Evolutionary conservation across 2,113 vertebrate genomes (phyloP), one percentile per base, ranked within the genome.

Genomic region (Silurus asotus): DNA sequence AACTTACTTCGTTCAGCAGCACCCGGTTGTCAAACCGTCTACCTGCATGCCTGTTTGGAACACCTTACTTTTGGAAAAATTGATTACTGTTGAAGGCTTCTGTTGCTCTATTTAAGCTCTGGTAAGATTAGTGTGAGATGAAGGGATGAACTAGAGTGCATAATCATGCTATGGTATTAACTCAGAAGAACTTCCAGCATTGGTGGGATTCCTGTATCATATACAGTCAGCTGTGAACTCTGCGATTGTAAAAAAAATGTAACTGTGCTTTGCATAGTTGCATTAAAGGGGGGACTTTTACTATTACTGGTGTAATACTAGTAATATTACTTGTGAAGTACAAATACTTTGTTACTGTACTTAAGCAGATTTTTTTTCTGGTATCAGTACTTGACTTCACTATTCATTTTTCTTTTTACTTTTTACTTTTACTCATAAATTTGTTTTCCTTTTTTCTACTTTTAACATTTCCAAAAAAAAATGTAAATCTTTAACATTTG

Each of bases 121-220:
- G 7, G 19, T 85, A 37, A 82, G 70, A 56, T 86, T 23, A 65
- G n/a, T 67, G 59, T 49, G 28, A 84, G 75, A 81, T 45, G 9
- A 11, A 61, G 23, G 80, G 28, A 51, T 2, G 11, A 58, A 62
- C 45, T 11, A 4, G 55, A 55, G 58, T 23, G 20, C 58, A 56
- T 78, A 67, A 85, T 55, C 67, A 55, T 8, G 5, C 74, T 49
- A 56, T 8, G 74, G 17, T 59, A 62, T 62, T 61, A 59, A 74
- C 8, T 1, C 48, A 17, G 15, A 17, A n/a, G 37, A 67, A 49
- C 10, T 62, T 28, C 11, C 5, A 23, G 56, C 45, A 20, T 59
- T 48, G 20, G 67, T 59, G 10, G 28, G 23, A 67, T 59, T 79
- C 6, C 76, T 79, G 6, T 28, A 19, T 58, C 17, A 59, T 45